Percentiles rank a stretch among this genome's conserved stretches.
Evolutionary conservation across 2,888 invertebrate genomes (phyloP).

Genomic region (Mallateleia sp.): DNA sequence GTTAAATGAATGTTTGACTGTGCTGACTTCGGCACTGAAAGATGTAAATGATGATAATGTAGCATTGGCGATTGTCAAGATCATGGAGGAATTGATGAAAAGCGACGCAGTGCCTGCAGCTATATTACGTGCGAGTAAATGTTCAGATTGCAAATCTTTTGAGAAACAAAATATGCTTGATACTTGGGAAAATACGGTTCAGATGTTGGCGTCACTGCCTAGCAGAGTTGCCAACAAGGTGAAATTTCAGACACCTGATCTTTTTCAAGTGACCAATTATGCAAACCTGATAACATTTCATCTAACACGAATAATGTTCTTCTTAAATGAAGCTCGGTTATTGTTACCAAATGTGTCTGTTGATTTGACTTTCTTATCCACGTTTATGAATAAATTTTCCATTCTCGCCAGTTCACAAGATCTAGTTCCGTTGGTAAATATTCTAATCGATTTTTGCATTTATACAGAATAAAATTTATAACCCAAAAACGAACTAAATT

Average conservation of each 20-base stretch:
- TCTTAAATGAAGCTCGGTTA: slow-evolving; percentile 90
- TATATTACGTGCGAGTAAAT: slow-evolving; percentile 89
- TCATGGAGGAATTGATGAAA: slow-evolving; percentile 90
- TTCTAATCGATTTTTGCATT: slow-evolving; percentile 86
- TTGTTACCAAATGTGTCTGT: slow-evolving; percentile 86
- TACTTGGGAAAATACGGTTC: slow-evolving; percentile 91
- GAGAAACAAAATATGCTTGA: slow-evolving; percentile 83
- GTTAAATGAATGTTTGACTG: slow-evolving; percentile 90
- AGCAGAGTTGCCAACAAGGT: slow-evolving; percentile 93
- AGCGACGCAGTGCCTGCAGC: slow-evolving; percentile 91
- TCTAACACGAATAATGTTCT: slow-evolving; percentile 91
- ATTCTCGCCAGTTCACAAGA: slow-evolving; percentile 91
- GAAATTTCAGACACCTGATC: slow-evolving; percentile 90
- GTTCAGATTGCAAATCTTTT: slow-evolving; percentile 13
- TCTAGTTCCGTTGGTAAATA: slow-evolving; percentile 90
- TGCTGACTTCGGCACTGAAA: slow-evolving; percentile 90
- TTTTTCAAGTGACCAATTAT: slow-evolving; percentile 91
- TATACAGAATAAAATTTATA: no score
- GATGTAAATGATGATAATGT: slow-evolving; percentile 86
- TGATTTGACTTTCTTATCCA: slow-evolving; percentile 90
- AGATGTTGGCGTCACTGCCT: slow-evolving; percentile 92
- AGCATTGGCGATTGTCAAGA: slow-evolving; percentile 88
- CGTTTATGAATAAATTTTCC: slow-evolving; percentile 92
- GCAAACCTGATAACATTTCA: slow-evolving; percentile 91
- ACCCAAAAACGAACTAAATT: no score